phyloP scores from a whole-genome alignment of 1,140 invertebrate species.

The Leptinotarsa undecemlineata region DNA sequence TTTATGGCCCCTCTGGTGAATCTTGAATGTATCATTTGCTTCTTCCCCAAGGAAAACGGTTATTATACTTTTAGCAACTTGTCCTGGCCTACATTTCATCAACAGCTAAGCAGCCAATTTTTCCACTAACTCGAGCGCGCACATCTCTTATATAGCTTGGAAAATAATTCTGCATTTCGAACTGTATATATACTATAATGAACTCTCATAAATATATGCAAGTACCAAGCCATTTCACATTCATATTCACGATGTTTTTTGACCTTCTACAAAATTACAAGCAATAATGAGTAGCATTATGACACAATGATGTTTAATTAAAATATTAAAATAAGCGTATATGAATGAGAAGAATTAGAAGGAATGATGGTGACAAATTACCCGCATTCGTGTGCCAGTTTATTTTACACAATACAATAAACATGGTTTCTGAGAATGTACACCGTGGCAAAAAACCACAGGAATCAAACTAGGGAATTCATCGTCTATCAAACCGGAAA shows the following conservation, averaged over 20 bases:
- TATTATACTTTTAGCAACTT: too few relatives aligned
- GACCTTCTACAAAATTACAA: neutral
- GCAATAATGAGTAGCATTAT: neutral
- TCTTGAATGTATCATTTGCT: too few relatives aligned
- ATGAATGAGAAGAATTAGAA: neutral
- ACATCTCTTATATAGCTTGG: too few relatives aligned
- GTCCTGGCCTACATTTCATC: too few relatives aligned
- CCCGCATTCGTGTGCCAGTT: neutral
- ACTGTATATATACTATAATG: too few relatives aligned
- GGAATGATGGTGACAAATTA: conserved; percentile 6
- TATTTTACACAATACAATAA: neutral
- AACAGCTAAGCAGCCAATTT: too few relatives aligned
- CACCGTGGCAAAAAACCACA: neutral
- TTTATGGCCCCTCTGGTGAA: too few relatives aligned
- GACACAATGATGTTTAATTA: conserved; percentile 3
- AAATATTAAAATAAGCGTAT: neutral
- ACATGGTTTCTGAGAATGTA: neutral
- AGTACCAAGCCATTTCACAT: neutral
- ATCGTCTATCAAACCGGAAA: too few relatives aligned
- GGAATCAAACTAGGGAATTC: too few relatives aligned
- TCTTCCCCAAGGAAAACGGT: too few relatives aligned
- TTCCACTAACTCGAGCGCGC: too few relatives aligned
- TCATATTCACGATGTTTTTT: conserved; percentile 1
- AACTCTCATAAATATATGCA: neutral
- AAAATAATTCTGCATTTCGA: too few relatives aligned